Conservation (phyloP, 2,888 invertebrate species). For the Oeneis ivallda region DNA sequence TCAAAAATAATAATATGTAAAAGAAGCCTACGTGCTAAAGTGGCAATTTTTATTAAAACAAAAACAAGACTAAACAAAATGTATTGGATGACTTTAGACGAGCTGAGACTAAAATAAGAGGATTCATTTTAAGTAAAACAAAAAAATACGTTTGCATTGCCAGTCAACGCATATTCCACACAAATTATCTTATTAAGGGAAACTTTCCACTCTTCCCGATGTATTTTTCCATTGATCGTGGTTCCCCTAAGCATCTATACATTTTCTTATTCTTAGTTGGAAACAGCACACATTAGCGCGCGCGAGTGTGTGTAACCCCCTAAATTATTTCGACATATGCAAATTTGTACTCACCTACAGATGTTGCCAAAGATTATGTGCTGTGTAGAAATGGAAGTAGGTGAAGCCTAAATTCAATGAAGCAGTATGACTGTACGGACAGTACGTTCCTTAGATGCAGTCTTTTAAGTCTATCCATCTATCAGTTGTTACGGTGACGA, state of each 20-base stretch:
- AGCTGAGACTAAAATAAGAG: too few species aligned
- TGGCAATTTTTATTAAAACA: too few species aligned
- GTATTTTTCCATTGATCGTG: constrained; percentile 41
- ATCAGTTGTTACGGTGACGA: too few species aligned
- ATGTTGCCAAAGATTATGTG: constrained; percentile 57
- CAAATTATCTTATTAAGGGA: constrained; percentile 26
- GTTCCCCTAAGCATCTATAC: constrained; percentile 43
- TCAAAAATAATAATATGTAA: too few species aligned
- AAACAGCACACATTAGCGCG: constrained; percentile 69
- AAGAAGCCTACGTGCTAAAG: too few species aligned
- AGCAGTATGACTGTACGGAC: too few species aligned
- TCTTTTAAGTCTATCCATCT: too few species aligned
- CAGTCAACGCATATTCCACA: neutral
- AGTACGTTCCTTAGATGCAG: too few species aligned
- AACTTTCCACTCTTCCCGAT: constrained; percentile 19
- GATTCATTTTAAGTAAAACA: too few species aligned
- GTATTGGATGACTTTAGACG: too few species aligned
- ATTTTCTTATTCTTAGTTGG: constrained; percentile 58
- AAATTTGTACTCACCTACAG: constrained; percentile 80
- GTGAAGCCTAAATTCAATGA: neutral
- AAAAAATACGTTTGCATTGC: too few species aligned
- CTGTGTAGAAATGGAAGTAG: constrained; percentile 8
- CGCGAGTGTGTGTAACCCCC: constrained; percentile 68
- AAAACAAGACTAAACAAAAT: too few species aligned
- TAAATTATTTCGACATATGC: constrained; percentile 82